Percentiles rank a stretch among this genome's conserved stretches.
Conservation (phyloP, 2,888 invertebrate genomes). For the Anoncus sp. region DNA sequence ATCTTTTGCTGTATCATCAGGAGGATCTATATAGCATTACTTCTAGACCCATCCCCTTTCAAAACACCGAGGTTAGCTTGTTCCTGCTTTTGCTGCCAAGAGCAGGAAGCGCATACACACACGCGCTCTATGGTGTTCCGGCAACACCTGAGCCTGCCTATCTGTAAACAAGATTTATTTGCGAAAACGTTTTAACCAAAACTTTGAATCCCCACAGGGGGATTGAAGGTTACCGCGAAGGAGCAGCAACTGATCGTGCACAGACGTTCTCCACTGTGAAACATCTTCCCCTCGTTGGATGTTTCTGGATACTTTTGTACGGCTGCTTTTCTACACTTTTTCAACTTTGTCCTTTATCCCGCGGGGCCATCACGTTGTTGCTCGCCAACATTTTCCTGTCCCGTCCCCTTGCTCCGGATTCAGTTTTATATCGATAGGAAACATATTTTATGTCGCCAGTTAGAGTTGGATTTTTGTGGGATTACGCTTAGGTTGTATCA, state of each 20-base stretch:
- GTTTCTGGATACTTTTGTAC: constrained; percentile 28
- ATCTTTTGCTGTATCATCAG: constrained; percentile 12
- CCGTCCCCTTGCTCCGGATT: constrained; percentile 1
- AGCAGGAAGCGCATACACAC: constrained; percentile 2
- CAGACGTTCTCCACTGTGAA: constrained; percentile 30
- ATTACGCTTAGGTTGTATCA: background rate
- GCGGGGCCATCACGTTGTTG: no score
- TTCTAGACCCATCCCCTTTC: constrained; percentile 3
- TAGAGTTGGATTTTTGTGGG: background rate
- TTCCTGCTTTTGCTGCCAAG: no score
- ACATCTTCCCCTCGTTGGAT: constrained; percentile 30
- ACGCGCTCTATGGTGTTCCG: constrained; percentile 62
- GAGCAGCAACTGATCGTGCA: constrained; percentile 47
- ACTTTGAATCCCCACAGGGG: constrained; percentile 78
- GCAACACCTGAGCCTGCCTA: constrained; percentile 78
- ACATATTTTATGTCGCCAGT: constrained; percentile 73
- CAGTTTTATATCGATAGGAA: constrained; percentile 75
- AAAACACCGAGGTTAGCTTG: background rate
- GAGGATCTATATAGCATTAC: constrained; percentile 20
- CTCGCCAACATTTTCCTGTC: background rate
- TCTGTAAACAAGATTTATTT: constrained; percentile 81
- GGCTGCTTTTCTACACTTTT: constrained; percentile 19
- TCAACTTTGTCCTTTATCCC: no score
- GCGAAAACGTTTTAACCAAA: constrained; percentile 79
- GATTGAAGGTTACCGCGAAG: constrained; percentile 57